A percentile compares a stretch with the other conserved stretches of the same genome.
These are phyloP conservation scores for Amaurobius ferox DNA, from an alignment of 2,888 invertebrate genomes.

Conservation along the genomic window DNA sequence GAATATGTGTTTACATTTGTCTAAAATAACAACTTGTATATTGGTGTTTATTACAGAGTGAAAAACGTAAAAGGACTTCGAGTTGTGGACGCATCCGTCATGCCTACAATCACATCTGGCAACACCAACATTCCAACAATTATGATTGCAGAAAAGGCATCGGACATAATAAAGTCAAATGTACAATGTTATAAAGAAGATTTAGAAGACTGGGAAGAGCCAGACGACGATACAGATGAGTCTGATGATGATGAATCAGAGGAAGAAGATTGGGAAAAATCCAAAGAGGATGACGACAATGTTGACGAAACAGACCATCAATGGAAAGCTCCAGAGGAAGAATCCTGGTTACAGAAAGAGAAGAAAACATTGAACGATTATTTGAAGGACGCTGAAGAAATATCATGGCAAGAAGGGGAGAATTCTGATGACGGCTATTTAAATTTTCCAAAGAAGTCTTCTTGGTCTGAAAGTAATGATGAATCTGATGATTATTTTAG, in stretches of 20 bases:
- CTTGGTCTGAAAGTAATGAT: neutral
- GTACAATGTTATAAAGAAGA: neutral
- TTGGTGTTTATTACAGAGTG: slow-evolving; percentile 17
- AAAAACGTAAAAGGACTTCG: neutral
- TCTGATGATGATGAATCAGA: neutral
- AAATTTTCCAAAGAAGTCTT: too few species aligned
- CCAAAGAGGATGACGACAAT: neutral
- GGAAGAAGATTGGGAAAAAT: neutral
- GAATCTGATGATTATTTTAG: neutral
- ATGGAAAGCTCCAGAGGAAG: neutral
- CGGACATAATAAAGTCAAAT: neutral
- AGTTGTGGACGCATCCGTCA: slow-evolving; percentile 4
- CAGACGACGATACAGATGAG: neutral
- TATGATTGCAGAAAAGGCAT: slow-evolving; percentile 15
- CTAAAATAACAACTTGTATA: too few species aligned
- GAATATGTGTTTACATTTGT: too few species aligned
- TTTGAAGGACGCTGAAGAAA: neutral
- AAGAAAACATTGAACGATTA: neutral
- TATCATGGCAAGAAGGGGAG: neutral
- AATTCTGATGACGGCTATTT: neutral
- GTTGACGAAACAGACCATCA: neutral
- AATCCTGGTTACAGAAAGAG: too few species aligned
- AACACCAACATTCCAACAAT: neutral
- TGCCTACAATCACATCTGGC: neutral
- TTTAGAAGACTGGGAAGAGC: neutral